Evolutionary conservation across 2,888 invertebrate genomes (phyloP), one percentile per base, ranked within the genome.

Genomic region (Epinotia bilunana): DNA sequence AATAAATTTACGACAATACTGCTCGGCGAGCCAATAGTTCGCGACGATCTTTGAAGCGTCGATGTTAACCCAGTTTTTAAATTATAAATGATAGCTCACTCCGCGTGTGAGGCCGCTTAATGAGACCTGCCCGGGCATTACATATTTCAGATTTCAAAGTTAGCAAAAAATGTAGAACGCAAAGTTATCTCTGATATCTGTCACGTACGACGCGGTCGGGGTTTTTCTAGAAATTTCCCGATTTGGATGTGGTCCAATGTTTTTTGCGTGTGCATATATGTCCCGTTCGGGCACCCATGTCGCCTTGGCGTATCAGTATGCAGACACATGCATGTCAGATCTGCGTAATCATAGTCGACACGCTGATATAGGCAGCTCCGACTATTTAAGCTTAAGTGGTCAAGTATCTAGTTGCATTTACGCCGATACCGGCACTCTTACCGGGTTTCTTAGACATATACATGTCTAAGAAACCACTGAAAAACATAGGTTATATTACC

Each of bases 171-270:
- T 58, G n/a, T 49, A 60, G 64, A 57, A 70, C 64, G 64, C 58
- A 64, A 63, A 74, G 62, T 74, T 74, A 74, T 70, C 74, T 74
- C 74, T 64, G 74, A 70, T 63, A 70, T 74, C 64, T 58, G 74
- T 70, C 74, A 74, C 63, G 58, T 60, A 61, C 58, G 58, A 67
- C 67, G 71, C 58, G 49, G 64, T 55, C 46, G 46, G 60, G 23
- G 73, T 76, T 78, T 77, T 76, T 78, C 71, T 75, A 68, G 60
- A 69, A 60, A 70, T 73, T 67, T 72, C 73, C 77, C 43, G 71
- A 73, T 77, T 78, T 73, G 78, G 78, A 75, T 71, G 67, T 76
- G 43, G 73, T 68, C 72, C 65, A 70, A 61, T 49, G 61, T 78
- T 79, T 79, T 77, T 76, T 74, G 65, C 72, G 18, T 20, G 33